Base-by-base conservation (phyloP, 1,140 invertebrate species). In the Laupala kohalensis region DNA sequence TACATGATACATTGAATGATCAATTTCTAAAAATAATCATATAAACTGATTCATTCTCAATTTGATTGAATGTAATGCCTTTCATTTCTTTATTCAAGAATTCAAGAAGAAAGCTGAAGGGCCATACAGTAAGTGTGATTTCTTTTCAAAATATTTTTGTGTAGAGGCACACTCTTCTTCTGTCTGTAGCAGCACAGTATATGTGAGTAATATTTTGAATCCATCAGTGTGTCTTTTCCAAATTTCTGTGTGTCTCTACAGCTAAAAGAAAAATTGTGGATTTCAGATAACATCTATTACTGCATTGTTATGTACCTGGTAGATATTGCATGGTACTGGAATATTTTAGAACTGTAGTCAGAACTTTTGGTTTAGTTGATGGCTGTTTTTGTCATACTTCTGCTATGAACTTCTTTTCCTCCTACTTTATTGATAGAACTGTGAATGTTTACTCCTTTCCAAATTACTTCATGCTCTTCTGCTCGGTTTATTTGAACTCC, bases 91-190 rank as follows among this genome's bases (percentile, higher is more conserved):
- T 69, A 67, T 73, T 73, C 72, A 74, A 73, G 72, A 71, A 70
- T 64, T 75, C 73, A n/a, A 71, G 73, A 72, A 69, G 73, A 72
- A 74, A 74, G 74, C 72, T 67, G 70, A 74, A 73, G 65, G 72
- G 67, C 64, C 72, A 67, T 53, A 25, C 71, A 72, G 71, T 74
- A 74, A 74, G 74, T 74, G 24, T 67, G 23, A 23, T 27, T 68
- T 67, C 6, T n/a, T 28, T 53, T 53, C 37, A 53, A 53, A 53
- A 53, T 53, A 53, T 53, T 13, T 53, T 53, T 53, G 37, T 53
- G 37, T 53, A 53, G 37, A 53, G 37, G 37, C 37, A 53, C 37
- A 53, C 4, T 53, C 37, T 19, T 53, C 37, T 53, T 53, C 19
- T 19, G 9, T 53, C 19, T 4, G 37, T 53, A 53, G 37, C 37